Evolutionary conservation across 2,797 vertebrate species (phyloP).

Genomic region (Pelochelys cantorii): DNA sequence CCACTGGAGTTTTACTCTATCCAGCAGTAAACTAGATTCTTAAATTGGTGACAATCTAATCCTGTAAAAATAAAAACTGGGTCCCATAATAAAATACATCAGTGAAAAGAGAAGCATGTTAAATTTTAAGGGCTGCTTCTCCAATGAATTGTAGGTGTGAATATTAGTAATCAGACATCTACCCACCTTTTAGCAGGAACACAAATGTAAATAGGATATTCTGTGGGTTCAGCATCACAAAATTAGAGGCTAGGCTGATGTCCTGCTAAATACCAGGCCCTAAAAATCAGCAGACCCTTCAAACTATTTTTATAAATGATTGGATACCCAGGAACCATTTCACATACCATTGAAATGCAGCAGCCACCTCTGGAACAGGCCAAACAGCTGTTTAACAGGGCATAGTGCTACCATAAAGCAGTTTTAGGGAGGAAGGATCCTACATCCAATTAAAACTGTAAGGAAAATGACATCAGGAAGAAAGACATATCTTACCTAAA

Average conservation of each 20-base stretch:
- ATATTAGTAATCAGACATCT: not conserved
- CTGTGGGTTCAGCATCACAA: not conserved
- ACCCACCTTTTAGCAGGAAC: too few relatives aligned
- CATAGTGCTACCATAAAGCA: accelerated
- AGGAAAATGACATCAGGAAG: accelerated
- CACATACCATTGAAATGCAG: not conserved
- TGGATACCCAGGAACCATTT: not conserved
- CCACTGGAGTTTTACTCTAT: too few relatives aligned
- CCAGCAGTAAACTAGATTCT: too few relatives aligned
- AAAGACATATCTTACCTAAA: too few relatives aligned
- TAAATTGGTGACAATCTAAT: too few relatives aligned
- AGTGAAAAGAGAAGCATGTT: not conserved
- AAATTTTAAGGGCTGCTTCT: not conserved
- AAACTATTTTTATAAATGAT: not conserved
- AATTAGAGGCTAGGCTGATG: not conserved
- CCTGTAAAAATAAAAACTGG: too few relatives aligned
- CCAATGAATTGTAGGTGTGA: not conserved
- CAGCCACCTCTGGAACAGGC: not conserved
- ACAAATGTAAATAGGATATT: not conserved
- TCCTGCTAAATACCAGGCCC: not conserved
- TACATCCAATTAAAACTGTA: accelerated
- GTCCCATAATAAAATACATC: not conserved
- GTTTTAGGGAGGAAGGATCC: not conserved
- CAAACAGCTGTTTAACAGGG: accelerated
- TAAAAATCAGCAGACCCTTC: not conserved